phyloP scores from a whole-genome alignment of 2,113 vertebrate genomes.

The Psophia crepitans region DNA sequence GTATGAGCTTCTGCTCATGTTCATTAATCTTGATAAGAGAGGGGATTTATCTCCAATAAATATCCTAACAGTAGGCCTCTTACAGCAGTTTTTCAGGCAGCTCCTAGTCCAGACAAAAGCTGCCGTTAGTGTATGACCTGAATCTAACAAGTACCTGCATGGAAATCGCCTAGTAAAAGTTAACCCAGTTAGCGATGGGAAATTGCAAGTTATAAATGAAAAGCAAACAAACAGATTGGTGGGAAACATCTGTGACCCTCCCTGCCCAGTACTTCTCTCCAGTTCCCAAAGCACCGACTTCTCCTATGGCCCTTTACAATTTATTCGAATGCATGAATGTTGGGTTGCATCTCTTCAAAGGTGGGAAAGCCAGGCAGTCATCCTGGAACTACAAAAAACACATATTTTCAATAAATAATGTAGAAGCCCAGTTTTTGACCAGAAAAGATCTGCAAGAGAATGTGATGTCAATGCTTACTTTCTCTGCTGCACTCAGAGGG shows the following conservation, averaged over 20 bases:
- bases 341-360: rapidly evolving
- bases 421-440: background rate
- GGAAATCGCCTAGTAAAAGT: background rate
- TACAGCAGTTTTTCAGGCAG: background rate
- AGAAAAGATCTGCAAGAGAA: background rate
- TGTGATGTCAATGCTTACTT: background rate
- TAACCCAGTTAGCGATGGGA: background rate
- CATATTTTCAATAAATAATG: background rate
- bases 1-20: background rate
- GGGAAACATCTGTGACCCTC: background rate
- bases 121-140: background rate
- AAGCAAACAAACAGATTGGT: background rate
- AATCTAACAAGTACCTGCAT: background rate
- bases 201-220: rapidly evolving
- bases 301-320: background rate
- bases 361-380: background rate
- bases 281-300: background rate
- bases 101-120: background rate
- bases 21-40: background rate
- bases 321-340: rapidly evolving
- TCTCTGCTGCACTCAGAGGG: background rate
- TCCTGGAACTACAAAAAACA: background rate
- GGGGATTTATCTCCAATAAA: background rate
- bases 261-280: background rate
- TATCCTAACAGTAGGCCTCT: background rate